Evolutionary conservation across 1,140 invertebrate species (phyloP), one percentile per base, ranked within the genome.

Genomic region (Probaryconus sp.): DNA sequence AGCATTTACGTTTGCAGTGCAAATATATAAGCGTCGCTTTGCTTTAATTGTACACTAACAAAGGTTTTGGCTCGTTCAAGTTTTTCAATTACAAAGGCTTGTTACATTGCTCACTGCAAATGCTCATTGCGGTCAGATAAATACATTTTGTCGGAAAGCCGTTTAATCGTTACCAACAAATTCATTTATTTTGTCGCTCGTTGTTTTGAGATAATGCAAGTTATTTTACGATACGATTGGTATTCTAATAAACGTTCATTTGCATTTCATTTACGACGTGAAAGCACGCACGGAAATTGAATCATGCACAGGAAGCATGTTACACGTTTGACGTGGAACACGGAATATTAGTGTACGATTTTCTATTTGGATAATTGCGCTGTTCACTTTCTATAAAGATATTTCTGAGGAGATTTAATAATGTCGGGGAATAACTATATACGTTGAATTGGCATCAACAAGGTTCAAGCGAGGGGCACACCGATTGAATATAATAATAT

Each of bases 1-100:
- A 64, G 30, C 47, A 33, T 53, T 64, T 64, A 53, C 28, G 61
- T 37, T n/a, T 53, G 37, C 14, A 31, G 10, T 5, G 13, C 13
- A 28, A 53, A 43, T 26, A 37, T 30, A 30, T n/a, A n/a, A 45
- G 45, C 30, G 20, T 33, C 21, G 31, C 48, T 53, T 28, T 45
- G 48, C 40, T 53, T 47, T 47, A 65, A 65, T 65, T 40, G 61
- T n/a, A 17, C 48, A 37, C 48, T 28, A 65, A 55, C 61, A 24
- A 45, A 33, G 38, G 38, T 38, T 24, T 24, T 24, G 7, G 21
- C 3, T 24, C 3, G 21, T 24, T 24, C 3, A 3, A 24, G 7
- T 4, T 48, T 67, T 47, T 48, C 43, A 67, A 55, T 67, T 55
- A 48, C 63, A 55, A 31, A 67, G 48, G 42, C 50, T 50, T 48